Evolutionary conservation across 2,797 vertebrate species (phyloP), one percentile per base, ranked within the genome.

Genomic region (Geotrypetes seraphini): DNA sequence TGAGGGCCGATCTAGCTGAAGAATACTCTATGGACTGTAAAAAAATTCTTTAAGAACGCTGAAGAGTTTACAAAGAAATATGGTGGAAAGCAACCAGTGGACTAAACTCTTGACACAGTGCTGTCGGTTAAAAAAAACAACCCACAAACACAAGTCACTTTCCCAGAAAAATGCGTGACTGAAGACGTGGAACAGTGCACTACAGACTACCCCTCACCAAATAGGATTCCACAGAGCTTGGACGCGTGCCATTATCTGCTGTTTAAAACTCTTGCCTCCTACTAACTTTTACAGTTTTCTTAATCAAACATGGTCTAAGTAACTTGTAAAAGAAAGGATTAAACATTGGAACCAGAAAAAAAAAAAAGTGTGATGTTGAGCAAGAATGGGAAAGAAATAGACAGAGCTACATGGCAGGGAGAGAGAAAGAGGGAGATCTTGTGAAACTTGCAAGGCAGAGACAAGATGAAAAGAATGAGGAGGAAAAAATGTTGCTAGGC

Each of bases 31-130:
- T 98, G 88, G 93, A 97, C 90, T 92, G 91, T 86, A 97, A 97
- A 96, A 98, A 97, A 91, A n/a, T 97, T 99, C 91, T 93, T 96
- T 90, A 99, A 97, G 90, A 98, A 97, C 0, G 93, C 91, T 54
- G 92, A 97, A 81, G 93, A 99, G 81, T 96, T 96, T 90, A 99
- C 92, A 92, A 99, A 96, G 92, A 99, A 97, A 96, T 93, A 97
- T 53, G 89, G 90, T 57, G 94, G 97, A 61, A 96, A 95, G 75
- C 88, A 92, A 84, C 95, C 94, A 87, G 81, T 90, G 89, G 92
- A 97, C 91, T 97, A 90, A 94, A 83, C 79, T 31, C 62, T 73
- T 80, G 80, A 79, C 65, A 35, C 32, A 52, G 16, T 20, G 39
- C 36, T 39, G 31, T 34, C 21, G 40, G 33, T 39, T 18, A 43